phyloP scores from a whole-genome alignment of 2,888 invertebrate genomes.

The Ryuthela nishihirai region DNA sequence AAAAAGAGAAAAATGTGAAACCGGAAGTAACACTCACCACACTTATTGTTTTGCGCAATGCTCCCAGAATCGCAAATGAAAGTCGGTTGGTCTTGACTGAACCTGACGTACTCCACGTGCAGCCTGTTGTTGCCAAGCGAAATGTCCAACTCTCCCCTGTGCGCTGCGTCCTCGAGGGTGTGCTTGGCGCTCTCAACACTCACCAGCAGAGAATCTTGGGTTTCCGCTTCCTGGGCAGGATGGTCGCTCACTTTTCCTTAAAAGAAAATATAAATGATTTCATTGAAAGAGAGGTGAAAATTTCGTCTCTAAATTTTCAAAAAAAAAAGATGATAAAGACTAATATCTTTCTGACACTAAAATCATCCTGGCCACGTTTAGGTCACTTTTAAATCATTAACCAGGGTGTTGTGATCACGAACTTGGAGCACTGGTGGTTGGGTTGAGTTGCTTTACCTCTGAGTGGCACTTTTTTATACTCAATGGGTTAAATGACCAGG shows the following conservation, averaged over 20 bases:
- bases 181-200: slow-evolving; percentile 44
- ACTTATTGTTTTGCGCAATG: slow-evolving; percentile 56
- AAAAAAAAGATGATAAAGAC: too few species aligned
- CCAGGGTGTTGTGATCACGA: too few species aligned
- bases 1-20: too few species aligned
- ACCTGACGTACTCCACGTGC: slow-evolving; percentile 45
- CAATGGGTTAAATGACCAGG: too few species aligned
- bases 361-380: too few species aligned
- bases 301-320: too few species aligned
- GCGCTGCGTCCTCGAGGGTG: slow-evolving; percentile 47
- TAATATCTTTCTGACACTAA: too few species aligned
- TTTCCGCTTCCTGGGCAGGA: slow-evolving; percentile 9
- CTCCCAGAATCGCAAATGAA: slow-evolving; percentile 57
- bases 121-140: slow-evolving; percentile 45
- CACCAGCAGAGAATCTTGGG: slow-evolving; percentile 41
- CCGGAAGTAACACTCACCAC: slow-evolving; percentile 57
- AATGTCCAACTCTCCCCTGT: slow-evolving; percentile 48
- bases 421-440: too few species aligned
- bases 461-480: too few species aligned
- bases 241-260: slow-evolving; percentile 23
- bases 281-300: too few species aligned
- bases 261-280: not conserved
- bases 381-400: too few species aligned
- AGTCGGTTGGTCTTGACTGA: slow-evolving; percentile 44
- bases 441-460: too few species aligned